phyloP scores from a whole-genome alignment of 2,888 invertebrate genomes.

The Trachelus stipa region DNA sequence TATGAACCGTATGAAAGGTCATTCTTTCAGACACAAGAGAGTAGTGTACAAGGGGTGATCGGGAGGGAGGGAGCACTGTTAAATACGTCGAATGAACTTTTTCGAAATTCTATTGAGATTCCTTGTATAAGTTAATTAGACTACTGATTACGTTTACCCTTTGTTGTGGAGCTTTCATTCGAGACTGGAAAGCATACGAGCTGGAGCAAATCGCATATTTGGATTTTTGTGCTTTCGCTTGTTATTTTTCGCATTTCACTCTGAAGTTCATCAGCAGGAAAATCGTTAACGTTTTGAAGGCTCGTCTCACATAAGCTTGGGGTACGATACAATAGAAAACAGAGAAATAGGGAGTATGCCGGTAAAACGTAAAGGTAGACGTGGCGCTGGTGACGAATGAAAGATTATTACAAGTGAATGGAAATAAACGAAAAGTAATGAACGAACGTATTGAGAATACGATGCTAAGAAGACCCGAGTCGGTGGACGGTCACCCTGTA shows the following conservation, averaged over 20 bases:
- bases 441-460: background rate
- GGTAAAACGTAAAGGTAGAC: background rate
- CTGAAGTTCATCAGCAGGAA: background rate
- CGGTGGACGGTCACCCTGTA: constrained; percentile 61
- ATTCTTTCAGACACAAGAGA: background rate
- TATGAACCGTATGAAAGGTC: background rate
- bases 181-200: background rate
- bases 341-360: background rate
- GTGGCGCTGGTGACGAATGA: background rate
- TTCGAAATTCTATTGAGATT: background rate
- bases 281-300: background rate
- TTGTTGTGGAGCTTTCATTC: background rate
- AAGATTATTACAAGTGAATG: background rate
- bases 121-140: background rate
- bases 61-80: background rate
- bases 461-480: constrained; percentile 46
- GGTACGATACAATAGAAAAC: background rate
- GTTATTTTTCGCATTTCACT: background rate
- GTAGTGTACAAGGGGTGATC: background rate
- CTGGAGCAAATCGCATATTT: too few relatives aligned
- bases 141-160: background rate
- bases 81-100: background rate
- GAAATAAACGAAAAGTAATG: background rate
- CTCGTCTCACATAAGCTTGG: background rate
- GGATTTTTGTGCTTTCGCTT: too few relatives aligned